A percentile compares a stretch with the other conserved stretches of the same genome.
Conservation (phyloP, 1,140 invertebrate genomes). For the Eriosoma lanigerum region DNA sequence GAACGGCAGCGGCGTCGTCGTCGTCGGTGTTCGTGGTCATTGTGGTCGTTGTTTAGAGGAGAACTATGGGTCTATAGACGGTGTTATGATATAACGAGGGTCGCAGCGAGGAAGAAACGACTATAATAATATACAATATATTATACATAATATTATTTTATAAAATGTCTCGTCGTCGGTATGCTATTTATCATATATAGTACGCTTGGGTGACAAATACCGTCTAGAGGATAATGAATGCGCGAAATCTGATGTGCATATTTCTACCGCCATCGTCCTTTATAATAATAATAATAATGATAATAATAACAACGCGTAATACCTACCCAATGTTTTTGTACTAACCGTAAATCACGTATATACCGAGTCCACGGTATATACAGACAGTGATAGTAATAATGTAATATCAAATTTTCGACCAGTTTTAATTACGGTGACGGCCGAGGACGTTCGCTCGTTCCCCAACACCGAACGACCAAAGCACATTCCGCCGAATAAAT, state of each 20-base stretch:
- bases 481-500: conserved; percentile 25
- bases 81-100: too few relatives aligned
- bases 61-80: too few relatives aligned
- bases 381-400: neutral
- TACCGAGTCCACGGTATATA: neutral
- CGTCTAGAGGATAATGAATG: conserved; percentile 23
- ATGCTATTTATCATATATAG: conserved; percentile 20
- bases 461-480: neutral
- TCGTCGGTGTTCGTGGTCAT: too few relatives aligned
- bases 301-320: neutral
- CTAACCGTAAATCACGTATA: conserved; percentile 34
- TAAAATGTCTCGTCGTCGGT: conserved; percentile 14
- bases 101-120: too few relatives aligned
- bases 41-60: too few relatives aligned
- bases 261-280: neutral
- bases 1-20: too few relatives aligned
- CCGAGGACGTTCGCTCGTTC: neutral
- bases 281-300: conserved; percentile 3
- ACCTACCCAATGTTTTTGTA: neutral
- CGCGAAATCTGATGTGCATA: conserved; percentile 41
- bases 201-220: conserved; percentile 11
- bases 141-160: too few relatives aligned
- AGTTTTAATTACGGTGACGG: conserved; percentile 28
- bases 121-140: too few relatives aligned
- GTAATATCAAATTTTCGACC: conserved; percentile 37